A percentile compares a stretch with the other conserved stretches of the same genome.
Evolutionary conservation across 2,888 invertebrate species (phyloP).

Genomic region (Tinea trinotella): DNA sequence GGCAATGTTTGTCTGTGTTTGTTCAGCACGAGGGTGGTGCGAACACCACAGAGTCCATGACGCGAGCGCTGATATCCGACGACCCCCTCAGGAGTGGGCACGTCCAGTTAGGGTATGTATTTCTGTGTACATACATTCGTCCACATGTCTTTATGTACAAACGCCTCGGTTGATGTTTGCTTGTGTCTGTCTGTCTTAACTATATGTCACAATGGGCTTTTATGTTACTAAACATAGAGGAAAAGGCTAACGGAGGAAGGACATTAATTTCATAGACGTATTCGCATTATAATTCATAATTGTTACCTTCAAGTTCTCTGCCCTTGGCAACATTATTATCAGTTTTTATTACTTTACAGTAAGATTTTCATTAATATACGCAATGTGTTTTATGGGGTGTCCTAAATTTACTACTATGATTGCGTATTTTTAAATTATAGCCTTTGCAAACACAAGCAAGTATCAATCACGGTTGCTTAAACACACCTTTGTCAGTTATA

Average conservation of each 20-base stretch:
- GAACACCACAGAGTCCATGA: constrained; percentile 95
- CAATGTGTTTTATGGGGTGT: neutral
- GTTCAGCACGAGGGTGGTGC: constrained; percentile 92
- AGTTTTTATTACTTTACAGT: too few relatives aligned
- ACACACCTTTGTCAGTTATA: constrained; percentile 5
- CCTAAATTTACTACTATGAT: neutral
- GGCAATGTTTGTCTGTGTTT: constrained; percentile 70
- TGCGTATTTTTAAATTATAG: neutral
- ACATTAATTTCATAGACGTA: too few relatives aligned
- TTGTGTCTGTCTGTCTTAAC: neutral
- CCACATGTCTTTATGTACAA: neutral
- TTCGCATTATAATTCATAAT: too few relatives aligned
- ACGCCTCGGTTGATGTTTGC: constrained; percentile 1
- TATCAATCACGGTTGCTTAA: constrained; percentile 12
- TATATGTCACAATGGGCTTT: neutral
- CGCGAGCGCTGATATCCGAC: constrained; percentile 94
- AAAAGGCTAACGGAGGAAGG: too few relatives aligned
- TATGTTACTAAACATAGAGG: too few relatives aligned
- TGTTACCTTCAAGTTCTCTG: neutral
- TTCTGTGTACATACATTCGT: neutral
- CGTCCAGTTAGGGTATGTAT: constrained; percentile 96
- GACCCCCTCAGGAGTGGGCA: constrained; percentile 93
- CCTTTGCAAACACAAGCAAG: constrained; percentile 3
- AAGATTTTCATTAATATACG: neutral
- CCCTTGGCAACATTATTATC: neutral